Conservation (phyloP, 2,797 vertebrate genomes). For the Falco columbarius region DNA sequence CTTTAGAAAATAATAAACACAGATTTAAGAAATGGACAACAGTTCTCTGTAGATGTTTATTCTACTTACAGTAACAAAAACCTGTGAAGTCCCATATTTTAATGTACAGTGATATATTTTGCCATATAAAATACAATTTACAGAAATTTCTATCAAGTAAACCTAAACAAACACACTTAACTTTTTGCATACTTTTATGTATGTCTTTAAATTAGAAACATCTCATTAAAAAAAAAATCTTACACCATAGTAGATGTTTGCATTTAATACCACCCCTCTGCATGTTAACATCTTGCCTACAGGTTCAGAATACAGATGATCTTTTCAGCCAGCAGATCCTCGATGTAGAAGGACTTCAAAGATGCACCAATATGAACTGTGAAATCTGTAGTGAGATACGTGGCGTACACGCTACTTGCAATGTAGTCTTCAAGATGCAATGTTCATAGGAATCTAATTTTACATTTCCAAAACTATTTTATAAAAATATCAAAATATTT, state of each 20-base stretch:
- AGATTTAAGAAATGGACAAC: conserved; percentile 19
- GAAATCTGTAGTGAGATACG: conserved; percentile 48
- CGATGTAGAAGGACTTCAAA: background rate
- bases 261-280: conserved; percentile 31
- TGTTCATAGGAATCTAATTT: conserved; percentile 4
- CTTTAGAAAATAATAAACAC: background rate
- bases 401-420: background rate
- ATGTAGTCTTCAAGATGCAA: conserved; percentile 47
- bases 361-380: conserved; percentile 27
- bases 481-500: conserved; percentile 76
- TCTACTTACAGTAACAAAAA: conserved; percentile 83
- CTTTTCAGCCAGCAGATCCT: conserved; percentile 7
- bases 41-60: conserved; percentile 77
- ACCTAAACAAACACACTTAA: conserved; percentile 77
- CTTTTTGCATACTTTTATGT: conserved; percentile 74
- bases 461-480: conserved; percentile 64
- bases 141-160: conserved; percentile 77
- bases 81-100: conserved; percentile 71
- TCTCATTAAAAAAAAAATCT: conserved; percentile 66
- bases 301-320: background rate
- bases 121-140: conserved; percentile 83
- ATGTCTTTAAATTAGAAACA: conserved; percentile 80
- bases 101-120: conserved; percentile 78
- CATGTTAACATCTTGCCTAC: background rate
- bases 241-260: conserved; percentile 60